A percentile compares a stretch with the other conserved stretches of the same genome.
Evolutionary conservation across 2,888 invertebrate species (phyloP).

Genomic region (Plemyria rubiginata): DNA sequence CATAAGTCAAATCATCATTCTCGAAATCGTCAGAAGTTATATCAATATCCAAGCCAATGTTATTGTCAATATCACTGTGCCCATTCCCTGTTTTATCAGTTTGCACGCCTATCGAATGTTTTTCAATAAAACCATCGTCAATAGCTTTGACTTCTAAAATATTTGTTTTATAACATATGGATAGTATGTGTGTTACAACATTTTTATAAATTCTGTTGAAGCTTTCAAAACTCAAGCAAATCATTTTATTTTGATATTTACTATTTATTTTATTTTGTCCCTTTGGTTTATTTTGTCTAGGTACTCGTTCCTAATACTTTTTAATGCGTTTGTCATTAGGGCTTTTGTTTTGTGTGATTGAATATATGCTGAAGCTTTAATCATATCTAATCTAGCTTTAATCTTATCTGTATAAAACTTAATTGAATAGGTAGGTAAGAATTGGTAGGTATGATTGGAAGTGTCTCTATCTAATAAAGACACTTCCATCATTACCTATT

Average conservation of each 20-base stretch:
- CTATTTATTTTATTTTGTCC: neutral
- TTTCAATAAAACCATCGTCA: constrained; percentile 46
- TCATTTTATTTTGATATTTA: constrained; percentile 2
- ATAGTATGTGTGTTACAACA: constrained; percentile 4
- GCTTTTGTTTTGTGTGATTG: neutral
- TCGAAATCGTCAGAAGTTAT: constrained; percentile 7
- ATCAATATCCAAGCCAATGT: constrained; percentile 1
- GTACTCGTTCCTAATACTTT: too few relatives aligned
- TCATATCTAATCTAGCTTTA: constrained; percentile 15
- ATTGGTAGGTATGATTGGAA: too few relatives aligned
- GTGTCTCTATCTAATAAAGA: too few relatives aligned
- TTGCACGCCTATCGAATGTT: constrained; percentile 39
- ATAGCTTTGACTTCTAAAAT: constrained; percentile 49
- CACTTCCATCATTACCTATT: too few relatives aligned
- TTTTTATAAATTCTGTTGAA: constrained; percentile 23
- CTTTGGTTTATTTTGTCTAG: too few relatives aligned
- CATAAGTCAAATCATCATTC: neutral
- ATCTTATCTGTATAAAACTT: constrained; percentile 21
- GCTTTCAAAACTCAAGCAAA: constrained; percentile 17
- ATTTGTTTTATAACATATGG: constrained; percentile 37
- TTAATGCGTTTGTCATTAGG: neutral
- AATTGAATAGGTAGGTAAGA: too few relatives aligned
- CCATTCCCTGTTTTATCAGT: constrained; percentile 27
- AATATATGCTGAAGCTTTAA: constrained; percentile 8
- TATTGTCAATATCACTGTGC: constrained; percentile 14